These are phyloP conservation scores for Porites cylindrica DNA, from an alignment of 92 coral and sea anemone genomes.

Conservation along the genomic window DNA sequence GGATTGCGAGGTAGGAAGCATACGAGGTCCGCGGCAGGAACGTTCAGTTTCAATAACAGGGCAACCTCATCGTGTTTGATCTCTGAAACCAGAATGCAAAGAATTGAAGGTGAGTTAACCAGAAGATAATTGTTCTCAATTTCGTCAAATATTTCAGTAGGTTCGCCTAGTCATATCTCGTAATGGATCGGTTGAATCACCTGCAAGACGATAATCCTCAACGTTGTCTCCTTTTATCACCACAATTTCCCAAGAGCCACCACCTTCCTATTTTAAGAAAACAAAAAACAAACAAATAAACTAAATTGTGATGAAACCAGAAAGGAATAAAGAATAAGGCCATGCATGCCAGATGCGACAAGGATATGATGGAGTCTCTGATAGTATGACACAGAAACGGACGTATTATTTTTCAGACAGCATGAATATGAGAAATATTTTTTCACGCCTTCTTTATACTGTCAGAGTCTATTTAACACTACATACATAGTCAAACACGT, in stretches of 20 bases:
- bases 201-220: constrained; percentile 50
- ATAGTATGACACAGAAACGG: background rate
- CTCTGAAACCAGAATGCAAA: constrained; percentile 17
- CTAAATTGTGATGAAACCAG: background rate
- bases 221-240: constrained; percentile 44
- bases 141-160: background rate
- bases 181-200: background rate
- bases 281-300: background rate
- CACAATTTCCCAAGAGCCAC: constrained; percentile 48
- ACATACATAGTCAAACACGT: background rate
- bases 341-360: too few relatives aligned
- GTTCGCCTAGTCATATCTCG: too few relatives aligned
- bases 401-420: background rate
- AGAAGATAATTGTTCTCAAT: background rate
- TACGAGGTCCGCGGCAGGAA: constrained; percentile 36
- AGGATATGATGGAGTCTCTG: background rate
- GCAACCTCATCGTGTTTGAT: constrained; percentile 6
- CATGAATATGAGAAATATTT: background rate
- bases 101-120: background rate
- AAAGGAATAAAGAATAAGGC: background rate
- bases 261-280: constrained; percentile 15
- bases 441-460: background rate
- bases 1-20: constrained; percentile 9
- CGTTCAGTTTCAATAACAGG: constrained; percentile 24
- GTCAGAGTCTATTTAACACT: background rate